Base-by-base conservation (phyloP, 2,113 vertebrate genomes). In the Nothocercus julius region DNA sequence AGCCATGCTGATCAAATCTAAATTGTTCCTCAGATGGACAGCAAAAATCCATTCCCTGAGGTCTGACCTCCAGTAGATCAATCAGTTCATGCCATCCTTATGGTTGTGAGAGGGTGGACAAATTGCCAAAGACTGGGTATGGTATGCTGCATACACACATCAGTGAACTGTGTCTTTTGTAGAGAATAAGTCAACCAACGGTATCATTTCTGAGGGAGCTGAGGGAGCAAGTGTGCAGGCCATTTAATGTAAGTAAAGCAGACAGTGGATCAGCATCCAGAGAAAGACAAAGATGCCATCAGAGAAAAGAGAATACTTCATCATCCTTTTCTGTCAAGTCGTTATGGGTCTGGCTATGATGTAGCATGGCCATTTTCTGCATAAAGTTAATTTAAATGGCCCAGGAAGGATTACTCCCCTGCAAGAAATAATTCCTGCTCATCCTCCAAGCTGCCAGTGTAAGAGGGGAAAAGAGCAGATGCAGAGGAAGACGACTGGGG, bases 361-460 rank as follows among this genome's bases (percentile, higher is more conserved):
- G 66, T 92, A 95, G 36, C 74, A 66, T 59, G 27, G 73, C 59
- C 74, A 84, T 93, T 96, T 95, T 96, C 73, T 92, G 73, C 73
- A 94, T 86, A 79, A 92, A 94, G 88, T 94, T 95, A 89, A 95
- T 88, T 94, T 96, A 96, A 94, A 73, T 51, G 92, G 88, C 34
- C 66, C 83, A 69, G 82, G 80, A 96, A 77, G 18, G 74, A 87
- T 93, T 91, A 90, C 86, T 86, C 68, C 83, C 78, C 27, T 94
- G 80, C 58, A 96, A 86, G 89, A 96, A 92, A 90, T 95, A 94
- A 94, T 82, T 94, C 49, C 77, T 79, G 11, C 77, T 93, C 87
- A 88, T 93, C 91, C 87, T 96, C 62, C 62, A 73, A 76, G 47
- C 68, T 94, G 92, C 61, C 80, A 88, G 27, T 4, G 22, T 79